Conservation (phyloP, 2,797 vertebrate species). For the Myotis daubentonii region DNA sequence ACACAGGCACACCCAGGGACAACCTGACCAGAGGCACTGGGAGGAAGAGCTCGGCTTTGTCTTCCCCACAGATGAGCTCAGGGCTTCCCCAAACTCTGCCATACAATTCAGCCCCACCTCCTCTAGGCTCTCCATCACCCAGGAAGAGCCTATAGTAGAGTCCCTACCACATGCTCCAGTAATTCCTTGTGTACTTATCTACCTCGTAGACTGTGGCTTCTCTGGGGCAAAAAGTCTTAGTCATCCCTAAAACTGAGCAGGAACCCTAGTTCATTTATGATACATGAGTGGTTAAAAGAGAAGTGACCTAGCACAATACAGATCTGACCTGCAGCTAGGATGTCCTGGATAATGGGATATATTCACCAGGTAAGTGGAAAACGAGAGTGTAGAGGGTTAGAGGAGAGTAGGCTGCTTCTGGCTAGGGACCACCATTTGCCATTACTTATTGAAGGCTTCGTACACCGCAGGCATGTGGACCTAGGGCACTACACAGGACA, state of each 20-base stretch:
- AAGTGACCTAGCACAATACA: background rate
- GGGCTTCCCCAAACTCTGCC: background rate
- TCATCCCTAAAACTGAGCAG: background rate
- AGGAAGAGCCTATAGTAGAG: background rate
- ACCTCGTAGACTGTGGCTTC: background rate
- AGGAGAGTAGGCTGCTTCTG: background rate
- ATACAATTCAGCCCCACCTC: background rate
- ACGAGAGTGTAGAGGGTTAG: accelerated
- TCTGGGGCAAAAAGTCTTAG: background rate
- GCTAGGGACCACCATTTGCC: background rate
- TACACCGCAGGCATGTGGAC: too few species aligned
- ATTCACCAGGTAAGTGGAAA: background rate
- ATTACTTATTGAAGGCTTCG: background rate
- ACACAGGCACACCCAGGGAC: background rate
- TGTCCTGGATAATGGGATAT: background rate
- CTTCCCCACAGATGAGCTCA: background rate
- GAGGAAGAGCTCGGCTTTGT: background rate
- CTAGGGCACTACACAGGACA: background rate
- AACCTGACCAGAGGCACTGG: accelerated
- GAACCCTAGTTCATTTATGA: background rate
- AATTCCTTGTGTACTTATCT: background rate
- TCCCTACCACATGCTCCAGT: background rate
- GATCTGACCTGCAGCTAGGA: background rate
- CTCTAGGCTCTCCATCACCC: background rate
- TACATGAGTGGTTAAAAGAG: background rate